Evolutionary conservation across 1,140 invertebrate genomes (phyloP).

Genomic region (Heliconius himera): DNA sequence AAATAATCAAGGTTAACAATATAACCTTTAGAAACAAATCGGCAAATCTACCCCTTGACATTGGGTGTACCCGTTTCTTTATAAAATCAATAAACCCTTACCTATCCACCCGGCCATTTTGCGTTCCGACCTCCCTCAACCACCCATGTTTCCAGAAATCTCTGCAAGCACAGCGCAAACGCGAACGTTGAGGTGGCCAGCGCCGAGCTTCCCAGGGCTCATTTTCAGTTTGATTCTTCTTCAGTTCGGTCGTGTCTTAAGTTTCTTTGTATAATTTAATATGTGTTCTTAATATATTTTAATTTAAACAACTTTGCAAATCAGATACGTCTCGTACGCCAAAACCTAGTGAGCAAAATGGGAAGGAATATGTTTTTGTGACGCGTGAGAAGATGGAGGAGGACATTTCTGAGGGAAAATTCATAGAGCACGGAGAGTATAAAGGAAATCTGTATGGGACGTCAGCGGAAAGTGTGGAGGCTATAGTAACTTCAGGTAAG

Average conservation of each 20-base stretch:
- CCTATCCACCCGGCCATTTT: conserved; percentile 19
- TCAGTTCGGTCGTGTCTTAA: conserved; percentile 38
- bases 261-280: conserved; percentile 14
- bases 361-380: conserved; percentile 97
- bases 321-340: conserved; percentile 94
- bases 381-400: conserved; percentile 94
- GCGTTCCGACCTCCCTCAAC: conserved; percentile 18
- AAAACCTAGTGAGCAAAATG: conserved; percentile 93
- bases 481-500: conserved; percentile 92
- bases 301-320: conserved; percentile 38
- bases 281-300: conserved; percentile 16
- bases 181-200: conserved; percentile 16
- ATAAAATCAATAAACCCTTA: conserved; percentile 30
- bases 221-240: conserved; percentile 41
- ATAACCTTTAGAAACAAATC: not conserved
- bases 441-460: conserved; percentile 99
- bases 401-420: conserved; percentile 94
- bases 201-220: conserved; percentile 23
- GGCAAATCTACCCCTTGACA: conserved; percentile 29
- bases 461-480: conserved; percentile 93
- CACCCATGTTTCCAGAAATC: conserved; percentile 15
- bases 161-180: conserved; percentile 35
- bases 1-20: not conserved
- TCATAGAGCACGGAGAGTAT: conserved; percentile 98
- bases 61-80: conserved; percentile 26